Evolutionary conservation across 2,888 invertebrate species (phyloP).

Genomic region (Papilio gigon): DNA sequence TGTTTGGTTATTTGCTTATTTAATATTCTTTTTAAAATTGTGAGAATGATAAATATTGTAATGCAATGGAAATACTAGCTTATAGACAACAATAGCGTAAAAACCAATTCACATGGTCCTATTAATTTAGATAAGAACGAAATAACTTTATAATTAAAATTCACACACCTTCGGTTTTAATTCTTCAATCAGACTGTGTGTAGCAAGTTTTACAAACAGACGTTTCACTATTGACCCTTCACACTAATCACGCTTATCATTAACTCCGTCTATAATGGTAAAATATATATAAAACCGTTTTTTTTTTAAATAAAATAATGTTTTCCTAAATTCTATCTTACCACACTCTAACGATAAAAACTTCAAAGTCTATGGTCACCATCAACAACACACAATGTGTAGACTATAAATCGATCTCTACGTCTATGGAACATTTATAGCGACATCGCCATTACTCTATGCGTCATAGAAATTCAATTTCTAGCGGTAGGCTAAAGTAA

Average conservation of each 20-base stretch:
- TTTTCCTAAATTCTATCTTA: slow-evolving; percentile 10
- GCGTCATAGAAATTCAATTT: slow-evolving; percentile 11
- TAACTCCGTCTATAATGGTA: no score
- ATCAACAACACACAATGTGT: slow-evolving; percentile 16
- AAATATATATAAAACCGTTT: no score
- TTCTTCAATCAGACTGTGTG: no score
- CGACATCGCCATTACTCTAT: slow-evolving; percentile 13
- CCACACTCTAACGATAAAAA: slow-evolving; percentile 1
- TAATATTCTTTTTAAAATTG: background rate
- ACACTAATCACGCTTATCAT: no score
- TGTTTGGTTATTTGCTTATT: background rate
- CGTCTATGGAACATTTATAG: slow-evolving; percentile 24
- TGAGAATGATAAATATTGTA: background rate
- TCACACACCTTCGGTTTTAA: no score
- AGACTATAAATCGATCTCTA: slow-evolving; percentile 24
- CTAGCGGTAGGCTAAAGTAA: background rate
- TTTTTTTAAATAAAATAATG: background rate
- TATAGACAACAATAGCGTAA: slow-evolving; percentile 5
- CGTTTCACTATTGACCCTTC: no score
- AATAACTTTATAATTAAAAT: background rate
- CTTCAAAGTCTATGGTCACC: slow-evolving; percentile 24
- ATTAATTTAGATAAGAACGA: background rate
- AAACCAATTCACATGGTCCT: background rate
- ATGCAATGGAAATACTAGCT: background rate
- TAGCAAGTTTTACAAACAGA: no score